Conservation (phyloP, 2,888 invertebrate genomes). For the Cantharis nigra region DNA sequence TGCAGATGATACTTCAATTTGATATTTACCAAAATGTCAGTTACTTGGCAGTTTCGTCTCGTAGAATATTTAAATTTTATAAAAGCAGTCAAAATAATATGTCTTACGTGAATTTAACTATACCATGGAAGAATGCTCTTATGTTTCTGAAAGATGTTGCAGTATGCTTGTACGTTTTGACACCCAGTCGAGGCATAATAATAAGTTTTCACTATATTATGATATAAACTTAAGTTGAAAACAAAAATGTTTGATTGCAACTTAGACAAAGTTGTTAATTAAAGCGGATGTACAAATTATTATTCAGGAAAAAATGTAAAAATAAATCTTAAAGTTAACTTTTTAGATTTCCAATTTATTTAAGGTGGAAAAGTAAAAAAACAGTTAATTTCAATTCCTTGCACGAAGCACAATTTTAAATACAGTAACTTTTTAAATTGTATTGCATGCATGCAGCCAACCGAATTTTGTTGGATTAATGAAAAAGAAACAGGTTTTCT, state of each 20-base stretch:
- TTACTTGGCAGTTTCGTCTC: background rate
- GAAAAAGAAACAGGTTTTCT: slow-evolving; percentile 2
- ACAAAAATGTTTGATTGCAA: background rate
- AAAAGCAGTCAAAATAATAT: too few relatives aligned
- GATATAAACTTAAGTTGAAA: background rate
- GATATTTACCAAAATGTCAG: background rate
- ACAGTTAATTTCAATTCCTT: background rate
- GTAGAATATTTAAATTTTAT: background rate
- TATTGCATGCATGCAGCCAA: slow-evolving; percentile 29
- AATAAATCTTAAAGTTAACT: background rate
- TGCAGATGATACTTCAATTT: background rate
- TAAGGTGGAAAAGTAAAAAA: background rate
- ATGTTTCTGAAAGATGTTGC: too few relatives aligned
- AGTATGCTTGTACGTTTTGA: too few relatives aligned
- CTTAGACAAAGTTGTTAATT: background rate
- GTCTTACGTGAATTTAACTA: too few relatives aligned
- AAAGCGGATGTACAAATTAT: background rate
- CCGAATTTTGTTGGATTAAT: slow-evolving; percentile 13
- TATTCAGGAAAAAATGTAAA: background rate
- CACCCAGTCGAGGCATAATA: background rate
- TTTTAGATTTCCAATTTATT: background rate
- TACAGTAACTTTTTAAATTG: background rate
- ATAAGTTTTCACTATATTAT: background rate
- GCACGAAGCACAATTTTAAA: background rate
- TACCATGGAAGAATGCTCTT: too few relatives aligned